These are phyloP conservation scores for Carcharodon carcharias DNA, from an alignment of 2,797 vertebrate species.

Conservation along the genomic window DNA sequence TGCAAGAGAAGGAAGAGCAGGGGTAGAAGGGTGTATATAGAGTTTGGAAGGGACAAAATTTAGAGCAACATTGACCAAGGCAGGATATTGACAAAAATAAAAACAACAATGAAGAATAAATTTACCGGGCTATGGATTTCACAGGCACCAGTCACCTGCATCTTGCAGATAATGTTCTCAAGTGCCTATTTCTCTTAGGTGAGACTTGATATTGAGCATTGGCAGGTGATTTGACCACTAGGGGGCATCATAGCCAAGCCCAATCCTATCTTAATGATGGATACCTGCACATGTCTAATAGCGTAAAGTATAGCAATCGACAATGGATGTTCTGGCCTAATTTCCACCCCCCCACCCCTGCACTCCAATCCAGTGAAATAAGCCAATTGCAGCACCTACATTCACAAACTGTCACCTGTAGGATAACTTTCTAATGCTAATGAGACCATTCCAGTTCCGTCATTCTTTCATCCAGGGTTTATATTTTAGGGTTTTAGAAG, in stretches of 20 bases:
- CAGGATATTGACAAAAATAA: not conserved
- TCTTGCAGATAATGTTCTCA: not conserved
- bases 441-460: not conserved
- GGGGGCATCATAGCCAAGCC: slow-evolving; percentile 6
- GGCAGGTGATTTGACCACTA: not conserved
- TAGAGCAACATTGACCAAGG: not conserved
- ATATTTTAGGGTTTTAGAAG: not conserved
- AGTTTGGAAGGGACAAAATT: not conserved
- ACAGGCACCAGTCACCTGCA: not conserved
- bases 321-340: not conserved
- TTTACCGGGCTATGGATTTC: not conserved
- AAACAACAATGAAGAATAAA: not conserved
- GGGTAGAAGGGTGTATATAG: not conserved
- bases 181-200: not conserved
- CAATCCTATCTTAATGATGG: not conserved
- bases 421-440: not conserved
- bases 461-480: not conserved
- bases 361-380: not conserved
- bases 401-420: not conserved
- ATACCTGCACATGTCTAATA: not conserved
- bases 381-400: not conserved
- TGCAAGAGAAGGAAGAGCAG: not conserved
- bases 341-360: not conserved
- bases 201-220: not conserved
- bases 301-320: not conserved